phyloP scores from a whole-genome alignment of 2,113 vertebrate species.

The Marmota monax region DNA sequence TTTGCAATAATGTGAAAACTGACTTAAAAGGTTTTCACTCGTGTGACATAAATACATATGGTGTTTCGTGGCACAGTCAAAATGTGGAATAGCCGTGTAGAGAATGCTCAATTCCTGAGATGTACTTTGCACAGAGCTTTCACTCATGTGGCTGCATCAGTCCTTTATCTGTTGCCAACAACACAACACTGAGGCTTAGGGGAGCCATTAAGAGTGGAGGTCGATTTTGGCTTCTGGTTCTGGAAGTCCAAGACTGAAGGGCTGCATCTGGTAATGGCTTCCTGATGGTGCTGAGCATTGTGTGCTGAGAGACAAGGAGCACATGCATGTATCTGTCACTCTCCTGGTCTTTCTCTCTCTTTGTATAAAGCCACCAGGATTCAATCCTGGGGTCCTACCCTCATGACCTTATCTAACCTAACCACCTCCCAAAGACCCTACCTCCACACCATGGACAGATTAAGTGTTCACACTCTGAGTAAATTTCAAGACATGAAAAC shows the following conservation, averaged over 20 bases:
- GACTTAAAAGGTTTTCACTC: constrained; percentile 65
- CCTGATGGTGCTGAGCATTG: neutral
- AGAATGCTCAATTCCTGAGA: constrained; percentile 48
- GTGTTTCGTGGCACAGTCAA: constrained; percentile 45
- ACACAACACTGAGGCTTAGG: neutral
- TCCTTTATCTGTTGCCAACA: neutral
- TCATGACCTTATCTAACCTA: neutral
- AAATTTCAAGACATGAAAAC: neutral
- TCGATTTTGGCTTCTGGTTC: neutral
- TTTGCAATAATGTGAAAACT: constrained; percentile 74
- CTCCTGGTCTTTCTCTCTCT: neutral
- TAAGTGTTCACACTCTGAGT: neutral
- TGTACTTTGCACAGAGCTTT: neutral
- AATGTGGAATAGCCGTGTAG: neutral
- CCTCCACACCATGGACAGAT: neutral
- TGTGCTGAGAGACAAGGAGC: neutral
- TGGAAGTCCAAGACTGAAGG: neutral
- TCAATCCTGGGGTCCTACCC: neutral
- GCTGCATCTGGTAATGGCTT: neutral
- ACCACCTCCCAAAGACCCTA: neutral
- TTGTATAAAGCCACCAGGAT: neutral
- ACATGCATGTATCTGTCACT: neutral
- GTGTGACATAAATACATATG: constrained; percentile 81
- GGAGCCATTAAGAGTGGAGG: neutral
- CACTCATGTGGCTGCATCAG: neutral